Evolutionary conservation across 2,888 invertebrate genomes (phyloP).

Genomic region (Clepsis dumicolana): DNA sequence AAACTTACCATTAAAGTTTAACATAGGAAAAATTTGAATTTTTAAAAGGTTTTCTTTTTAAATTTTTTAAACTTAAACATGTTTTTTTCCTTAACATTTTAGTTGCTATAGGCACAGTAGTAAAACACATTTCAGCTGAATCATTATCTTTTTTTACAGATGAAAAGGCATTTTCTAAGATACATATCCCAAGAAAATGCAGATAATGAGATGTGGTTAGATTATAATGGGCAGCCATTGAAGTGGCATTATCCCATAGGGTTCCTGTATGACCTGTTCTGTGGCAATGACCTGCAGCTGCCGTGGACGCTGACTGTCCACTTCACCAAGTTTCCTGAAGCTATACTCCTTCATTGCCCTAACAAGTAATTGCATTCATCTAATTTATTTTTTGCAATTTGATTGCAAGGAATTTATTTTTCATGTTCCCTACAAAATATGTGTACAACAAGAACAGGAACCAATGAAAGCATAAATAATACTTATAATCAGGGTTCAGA

Average conservation of each 20-base stretch:
- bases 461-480: no score
- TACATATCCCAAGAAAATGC: slow-evolving; percentile 93
- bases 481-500: no score
- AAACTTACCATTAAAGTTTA: no score
- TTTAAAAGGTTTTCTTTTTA: no score
- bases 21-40: no score
- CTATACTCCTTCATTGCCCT: slow-evolving; percentile 93
- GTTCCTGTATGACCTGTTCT: slow-evolving; percentile 94
- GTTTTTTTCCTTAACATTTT: neutral
- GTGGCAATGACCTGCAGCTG: slow-evolving; percentile 89
- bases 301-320: slow-evolving; percentile 98
- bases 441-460: no score
- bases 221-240: slow-evolving; percentile 95
- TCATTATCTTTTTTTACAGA: slow-evolving; percentile 79
- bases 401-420: neutral
- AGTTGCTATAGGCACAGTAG: neutral
- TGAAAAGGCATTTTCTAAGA: slow-evolving; percentile 94
- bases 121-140: neutral
- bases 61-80: no score
- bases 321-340: slow-evolving; percentile 97
- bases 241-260: slow-evolving; percentile 97
- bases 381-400: neutral
- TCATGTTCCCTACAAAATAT: neutral
- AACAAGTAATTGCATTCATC: slow-evolving; percentile 87
- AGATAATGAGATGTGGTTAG: slow-evolving; percentile 97